Evolutionary conservation across 2,888 invertebrate species (phyloP).

Genomic region (Nasonovia ribisnigri): DNA sequence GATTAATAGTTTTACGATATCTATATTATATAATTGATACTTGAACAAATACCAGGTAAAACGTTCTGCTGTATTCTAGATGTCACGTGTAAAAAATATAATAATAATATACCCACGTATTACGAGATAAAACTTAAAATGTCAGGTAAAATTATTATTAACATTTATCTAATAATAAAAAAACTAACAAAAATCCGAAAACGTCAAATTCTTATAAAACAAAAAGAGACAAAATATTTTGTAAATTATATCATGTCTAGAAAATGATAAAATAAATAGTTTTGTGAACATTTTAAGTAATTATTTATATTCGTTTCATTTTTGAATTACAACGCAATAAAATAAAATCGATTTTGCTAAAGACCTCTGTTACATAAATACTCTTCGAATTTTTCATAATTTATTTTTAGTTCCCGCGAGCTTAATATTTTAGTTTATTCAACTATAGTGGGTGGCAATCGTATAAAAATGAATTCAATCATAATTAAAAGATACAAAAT

Average conservation of each 20-base stretch:
- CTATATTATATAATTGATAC: not conserved
- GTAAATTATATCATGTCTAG: not conserved
- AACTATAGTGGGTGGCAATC: not conserved
- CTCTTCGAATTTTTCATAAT: not conserved
- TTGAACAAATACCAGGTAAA: not conserved
- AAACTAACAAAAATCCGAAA: not conserved
- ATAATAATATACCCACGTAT: not conserved
- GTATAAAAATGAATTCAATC: not conserved
- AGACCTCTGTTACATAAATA: not conserved
- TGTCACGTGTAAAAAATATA: not conserved
- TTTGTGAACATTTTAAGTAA: not conserved
- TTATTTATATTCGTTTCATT: not conserved
- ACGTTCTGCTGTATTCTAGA: not conserved
- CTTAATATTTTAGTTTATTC: not conserved
- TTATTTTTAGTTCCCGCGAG: not conserved
- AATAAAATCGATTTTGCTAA: not conserved
- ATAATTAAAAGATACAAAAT: not conserved
- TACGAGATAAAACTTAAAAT: not conserved
- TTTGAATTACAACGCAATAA: not conserved
- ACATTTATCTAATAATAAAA: not conserved
- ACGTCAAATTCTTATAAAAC: not conserved
- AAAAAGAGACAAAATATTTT: not conserved
- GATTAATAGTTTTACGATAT: not conserved
- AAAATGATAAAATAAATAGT: not conserved
- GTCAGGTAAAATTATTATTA: not conserved